Evolutionary conservation across 1,140 invertebrate species (phyloP), one percentile per base, ranked within the genome.

Genomic region (Trachymyrmex septentrionalis): DNA sequence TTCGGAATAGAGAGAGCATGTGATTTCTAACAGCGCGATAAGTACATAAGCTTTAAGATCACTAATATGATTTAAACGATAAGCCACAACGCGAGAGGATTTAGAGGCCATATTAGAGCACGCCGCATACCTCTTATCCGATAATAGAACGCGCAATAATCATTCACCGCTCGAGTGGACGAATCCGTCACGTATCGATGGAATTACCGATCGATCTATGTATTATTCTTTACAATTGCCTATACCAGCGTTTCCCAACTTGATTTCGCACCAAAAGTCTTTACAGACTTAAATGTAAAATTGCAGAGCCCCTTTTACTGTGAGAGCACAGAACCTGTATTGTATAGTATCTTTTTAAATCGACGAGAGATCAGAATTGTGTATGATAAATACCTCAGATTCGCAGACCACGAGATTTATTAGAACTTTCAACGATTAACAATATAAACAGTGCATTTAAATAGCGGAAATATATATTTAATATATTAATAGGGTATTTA

Each of bases 41-140:
- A 61, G 9, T 61, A 34, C 14, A 14, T 64, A 34, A 48, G 63
- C 19, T 80, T 66, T 30, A 34, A 57, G 64, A 55, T 57, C 50
- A 30, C 1, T 59, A 81, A 59, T 59, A 72, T 59, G 21, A 59
- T 82, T 82, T 71, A 34, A 82, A 69, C 1, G 66, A 82, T 81
- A 82, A 71, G 53, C 38, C 59, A 44, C 10, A 21, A 55, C 9
- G 16, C 77, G 34, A 72, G 53, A 72, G 66, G 34, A 82, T 82
- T 82, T 82, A 82, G 66, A 82, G 38, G 53, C 19, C 53, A 12
- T 38, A 27, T 59, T 59, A 50, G 9, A 82, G 12, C 24, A 57
- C 3, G n/a, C 27, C 63, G 34, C 24, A 16, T 10, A 30, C 53
- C 53, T 82, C 53, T 82, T 72, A 71, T 82, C 10, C 34, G 34